phyloP scores from a whole-genome alignment of 2,797 vertebrate species.

The Thripadectes ignobilis region DNA sequence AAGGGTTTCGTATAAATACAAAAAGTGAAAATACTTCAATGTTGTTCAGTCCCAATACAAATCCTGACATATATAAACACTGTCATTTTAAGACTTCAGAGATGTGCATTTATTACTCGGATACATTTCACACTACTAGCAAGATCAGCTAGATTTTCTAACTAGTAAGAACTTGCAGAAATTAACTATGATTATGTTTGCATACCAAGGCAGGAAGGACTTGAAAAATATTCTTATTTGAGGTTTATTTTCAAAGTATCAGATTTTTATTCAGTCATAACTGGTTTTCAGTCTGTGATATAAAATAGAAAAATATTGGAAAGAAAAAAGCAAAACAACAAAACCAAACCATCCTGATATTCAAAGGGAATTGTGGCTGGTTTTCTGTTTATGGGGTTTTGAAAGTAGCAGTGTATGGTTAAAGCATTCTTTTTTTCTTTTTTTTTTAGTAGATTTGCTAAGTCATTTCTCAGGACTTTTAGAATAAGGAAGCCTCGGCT shows the following conservation, averaged over 20 bases:
- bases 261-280: not conserved
- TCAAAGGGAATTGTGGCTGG: accelerated
- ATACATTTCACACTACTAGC: not conserved
- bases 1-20: not conserved
- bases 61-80: not conserved
- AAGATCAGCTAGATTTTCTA: not conserved
- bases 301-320: not conserved
- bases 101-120: not conserved
- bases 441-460: not conserved
- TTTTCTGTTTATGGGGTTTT: not conserved
- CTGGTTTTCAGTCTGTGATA: not conserved
- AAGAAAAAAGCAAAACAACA: not conserved
- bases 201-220: not conserved
- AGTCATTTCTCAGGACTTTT: not conserved
- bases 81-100: not conserved
- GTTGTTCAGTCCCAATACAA: not conserved
- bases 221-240: not conserved
- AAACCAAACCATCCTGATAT: not conserved
- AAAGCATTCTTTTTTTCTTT: not conserved
- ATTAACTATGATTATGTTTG: not conserved
- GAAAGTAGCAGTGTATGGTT: not conserved
- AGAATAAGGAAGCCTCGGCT: not conserved
- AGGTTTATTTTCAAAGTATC: not conserved
- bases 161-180: not conserved
- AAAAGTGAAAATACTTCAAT: not conserved